These are phyloP conservation scores for Gymnoscopelus braueri DNA, from an alignment of 2,797 vertebrate genomes.

Conservation along the genomic window DNA sequence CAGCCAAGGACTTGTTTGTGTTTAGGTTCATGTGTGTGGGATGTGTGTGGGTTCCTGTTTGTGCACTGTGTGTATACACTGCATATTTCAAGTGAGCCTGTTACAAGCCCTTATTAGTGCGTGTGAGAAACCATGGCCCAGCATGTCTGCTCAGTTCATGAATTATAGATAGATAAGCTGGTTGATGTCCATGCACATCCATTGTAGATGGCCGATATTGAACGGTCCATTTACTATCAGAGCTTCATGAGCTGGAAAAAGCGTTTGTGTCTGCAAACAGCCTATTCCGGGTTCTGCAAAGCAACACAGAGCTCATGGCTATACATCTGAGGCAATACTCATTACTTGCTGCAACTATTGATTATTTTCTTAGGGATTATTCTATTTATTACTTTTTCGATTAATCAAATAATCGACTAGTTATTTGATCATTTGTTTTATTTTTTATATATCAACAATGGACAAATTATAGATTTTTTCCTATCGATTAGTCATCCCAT, in stretches of 20 bases:
- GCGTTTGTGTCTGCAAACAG: conserved; percentile 3
- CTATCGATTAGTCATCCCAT: no score
- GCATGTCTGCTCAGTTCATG: conserved; percentile 50
- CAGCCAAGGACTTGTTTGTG: conserved; percentile 51
- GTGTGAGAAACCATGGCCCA: conserved; percentile 35
- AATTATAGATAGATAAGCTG: conserved; percentile 70
- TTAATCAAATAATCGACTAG: no score
- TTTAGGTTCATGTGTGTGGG: background rate
- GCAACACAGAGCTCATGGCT: conserved; percentile 11
- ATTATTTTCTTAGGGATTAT: no score
- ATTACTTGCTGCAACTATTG: background rate
- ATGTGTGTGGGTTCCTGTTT: conserved; percentile 37
- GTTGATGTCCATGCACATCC: conserved; percentile 63
- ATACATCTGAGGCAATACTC: conserved; percentile 11
- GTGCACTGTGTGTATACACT: conserved; percentile 4
- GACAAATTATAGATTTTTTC: no score
- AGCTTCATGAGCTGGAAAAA: conserved; percentile 48
- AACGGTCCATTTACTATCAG: conserved; percentile 48
- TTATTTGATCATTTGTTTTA: no score
- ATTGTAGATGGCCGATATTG: conserved; percentile 68
- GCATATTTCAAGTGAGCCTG: conserved; percentile 14
- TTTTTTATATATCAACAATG: no score
- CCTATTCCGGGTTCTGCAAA: conserved; percentile 6
- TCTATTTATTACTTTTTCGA: no score
- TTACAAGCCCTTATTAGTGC: conserved; percentile 58